Evolutionary conservation across 2,888 invertebrate genomes (phyloP).

Genomic region (Boloria selene): DNA sequence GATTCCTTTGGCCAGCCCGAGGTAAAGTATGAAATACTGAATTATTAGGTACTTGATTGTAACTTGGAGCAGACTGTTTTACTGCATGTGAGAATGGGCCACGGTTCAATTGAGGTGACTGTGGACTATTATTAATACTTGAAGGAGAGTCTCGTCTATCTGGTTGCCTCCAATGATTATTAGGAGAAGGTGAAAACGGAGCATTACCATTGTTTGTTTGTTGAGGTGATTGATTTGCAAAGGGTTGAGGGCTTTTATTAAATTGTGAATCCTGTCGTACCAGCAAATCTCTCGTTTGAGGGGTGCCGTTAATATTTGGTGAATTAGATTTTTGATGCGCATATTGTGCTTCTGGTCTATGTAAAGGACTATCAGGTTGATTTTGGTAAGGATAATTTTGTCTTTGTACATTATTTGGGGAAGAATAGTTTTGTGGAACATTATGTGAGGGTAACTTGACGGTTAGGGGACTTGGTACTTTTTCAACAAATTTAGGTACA

Average conservation of each 20-base stretch:
- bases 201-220: constrained; percentile 52
- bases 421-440: constrained; percentile 66
- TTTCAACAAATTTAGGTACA: constrained; percentile 73
- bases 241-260: constrained; percentile 78
- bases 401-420: constrained; percentile 60
- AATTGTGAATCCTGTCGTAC: constrained; percentile 78
- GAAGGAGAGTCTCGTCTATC: constrained; percentile 73
- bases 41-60: constrained; percentile 56
- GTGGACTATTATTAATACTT: constrained; percentile 54
- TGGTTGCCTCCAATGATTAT: constrained; percentile 76
- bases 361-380: constrained; percentile 72
- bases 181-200: constrained; percentile 70
- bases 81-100: constrained; percentile 59
- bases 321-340: constrained; percentile 66
- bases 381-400: constrained; percentile 56
- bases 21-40: constrained; percentile 69
- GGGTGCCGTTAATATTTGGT: constrained; percentile 59
- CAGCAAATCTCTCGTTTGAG: constrained; percentile 69
- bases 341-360: constrained; percentile 77
- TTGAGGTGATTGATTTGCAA: constrained; percentile 59
- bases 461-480: constrained; percentile 74
- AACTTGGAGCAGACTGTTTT: constrained; percentile 58
- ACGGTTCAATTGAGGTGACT: constrained; percentile 54
- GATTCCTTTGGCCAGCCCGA: constrained; percentile 60
- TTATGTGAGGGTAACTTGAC: constrained; percentile 76